These are phyloP conservation scores for Xenopus tropicalis DNA, from an alignment of 2,113 vertebrate genomes.

Conservation along the genomic window DNA sequence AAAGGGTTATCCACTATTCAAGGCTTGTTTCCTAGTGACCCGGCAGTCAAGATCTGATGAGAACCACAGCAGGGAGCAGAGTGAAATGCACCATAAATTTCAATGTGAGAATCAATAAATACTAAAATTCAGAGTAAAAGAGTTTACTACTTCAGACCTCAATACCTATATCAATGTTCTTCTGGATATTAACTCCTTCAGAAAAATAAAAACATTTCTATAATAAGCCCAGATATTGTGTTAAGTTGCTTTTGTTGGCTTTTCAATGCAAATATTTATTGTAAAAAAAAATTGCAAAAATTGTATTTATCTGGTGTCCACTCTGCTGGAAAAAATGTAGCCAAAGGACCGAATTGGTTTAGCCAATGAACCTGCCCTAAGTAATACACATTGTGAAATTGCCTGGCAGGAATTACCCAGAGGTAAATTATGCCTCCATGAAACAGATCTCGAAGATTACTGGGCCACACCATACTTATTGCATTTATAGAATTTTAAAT, in stretches of 20 bases:
- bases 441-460: slow-evolving; percentile 40
- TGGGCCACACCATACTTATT: slow-evolving; percentile 32
- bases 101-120: slow-evolving; percentile 68
- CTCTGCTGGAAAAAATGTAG: slow-evolving; percentile 19
- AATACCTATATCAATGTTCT: slow-evolving; percentile 27
- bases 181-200: background rate
- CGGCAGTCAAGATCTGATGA: slow-evolving; percentile 63
- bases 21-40: slow-evolving; percentile 71
- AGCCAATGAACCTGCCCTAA: slow-evolving; percentile 17
- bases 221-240: background rate
- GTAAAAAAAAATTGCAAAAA: slow-evolving; percentile 21
- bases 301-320: slow-evolving; percentile 21
- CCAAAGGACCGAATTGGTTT: slow-evolving; percentile 40
- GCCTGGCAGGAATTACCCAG: slow-evolving; percentile 39
- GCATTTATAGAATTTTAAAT: slow-evolving; percentile 35
- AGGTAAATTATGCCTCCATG: slow-evolving; percentile 38
- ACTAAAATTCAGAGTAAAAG: slow-evolving; percentile 39
- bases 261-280: slow-evolving; percentile 2
- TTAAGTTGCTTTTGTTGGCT: slow-evolving; percentile 2
- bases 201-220: slow-evolving; percentile 1
- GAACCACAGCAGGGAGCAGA: slow-evolving; percentile 64
- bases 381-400: slow-evolving; percentile 47
- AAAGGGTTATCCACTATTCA: slow-evolving; percentile 69
- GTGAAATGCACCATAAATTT: slow-evolving; percentile 75
- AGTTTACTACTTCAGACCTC: slow-evolving; percentile 41